Conservation (phyloP, 2,797 vertebrate genomes). For the Sebastes hubbsi region DNA sequence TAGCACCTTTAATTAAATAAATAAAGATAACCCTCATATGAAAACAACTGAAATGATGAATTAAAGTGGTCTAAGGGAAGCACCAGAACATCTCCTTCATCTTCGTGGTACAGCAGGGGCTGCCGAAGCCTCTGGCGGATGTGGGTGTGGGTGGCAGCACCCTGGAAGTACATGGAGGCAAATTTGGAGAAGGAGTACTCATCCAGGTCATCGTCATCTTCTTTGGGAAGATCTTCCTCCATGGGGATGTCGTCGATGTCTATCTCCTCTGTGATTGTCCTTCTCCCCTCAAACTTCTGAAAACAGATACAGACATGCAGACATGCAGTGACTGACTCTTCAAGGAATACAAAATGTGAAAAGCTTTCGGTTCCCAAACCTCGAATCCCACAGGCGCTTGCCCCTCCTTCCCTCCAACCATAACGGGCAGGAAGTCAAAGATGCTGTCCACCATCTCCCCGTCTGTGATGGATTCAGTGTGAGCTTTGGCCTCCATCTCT, state of each 20-base stretch:
- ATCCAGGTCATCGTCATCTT: conserved; percentile 83
- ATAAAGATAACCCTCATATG: background rate
- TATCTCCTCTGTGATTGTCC: conserved; percentile 82
- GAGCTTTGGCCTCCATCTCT: conserved; percentile 62
- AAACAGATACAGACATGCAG: conserved; percentile 9
- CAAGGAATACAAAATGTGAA: background rate
- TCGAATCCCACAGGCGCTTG: conserved; percentile 84
- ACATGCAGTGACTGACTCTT: background rate
- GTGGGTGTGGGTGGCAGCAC: conserved; percentile 85
- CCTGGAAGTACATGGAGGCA: conserved; percentile 94
- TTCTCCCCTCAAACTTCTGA: conserved; percentile 85
- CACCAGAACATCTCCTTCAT: conserved; percentile 89
- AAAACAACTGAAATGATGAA: background rate
- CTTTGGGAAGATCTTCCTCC: conserved; percentile 75
- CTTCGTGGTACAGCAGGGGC: conserved; percentile 92
- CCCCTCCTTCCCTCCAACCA: conserved; percentile 87
- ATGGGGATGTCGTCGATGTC: conserved; percentile 89
- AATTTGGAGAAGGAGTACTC: conserved; percentile 94
- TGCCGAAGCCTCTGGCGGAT: conserved; percentile 85
- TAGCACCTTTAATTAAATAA: background rate
- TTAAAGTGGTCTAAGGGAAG: background rate
- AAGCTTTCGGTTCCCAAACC: conserved; percentile 70
- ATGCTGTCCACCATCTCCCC: conserved; percentile 93
- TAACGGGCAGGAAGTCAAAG: conserved; percentile 90
- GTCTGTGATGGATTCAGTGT: conserved; percentile 79